Base-by-base conservation (phyloP, 2,888 invertebrate genomes). In the Nomada fabriciana region DNA sequence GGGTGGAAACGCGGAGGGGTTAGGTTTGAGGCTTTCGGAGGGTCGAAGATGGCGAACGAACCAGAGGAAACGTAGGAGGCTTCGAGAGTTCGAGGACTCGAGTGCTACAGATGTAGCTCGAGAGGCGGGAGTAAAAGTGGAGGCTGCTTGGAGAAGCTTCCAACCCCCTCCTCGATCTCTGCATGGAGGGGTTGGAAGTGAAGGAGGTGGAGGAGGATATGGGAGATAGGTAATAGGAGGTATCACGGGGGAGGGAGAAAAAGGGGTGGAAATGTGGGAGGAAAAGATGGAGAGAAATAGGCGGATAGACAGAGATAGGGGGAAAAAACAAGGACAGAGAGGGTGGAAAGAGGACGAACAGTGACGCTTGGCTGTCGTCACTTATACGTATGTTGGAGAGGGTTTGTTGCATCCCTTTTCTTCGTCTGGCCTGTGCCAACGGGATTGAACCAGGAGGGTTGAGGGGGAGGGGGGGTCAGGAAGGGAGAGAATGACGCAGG, bases 401-500 rank as follows among this genome's bases (percentile, higher is more conserved):
- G 53, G 52, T 42, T 59, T 23, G 13, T 61, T 67, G 55, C 59
- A 57, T 79, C 75, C 69, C 42, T 71, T 50, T 59, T 71, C 47
- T 52, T 9, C 23, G 61, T 53, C 60, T 47, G 15, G 18, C 10
- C 64, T 61, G 53, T 47, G 42, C 53, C 57, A 63, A 43, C 50
- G 55, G 52, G 20, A 23, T 15, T 15, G 60, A 60, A 9, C 13
- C 57, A 10, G 52, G 25, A n/a, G n/a, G n/a, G n/a, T n/a, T n/a
- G n/a, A n/a, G n/a, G 43, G 36, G 57, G n/a, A 20, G 61, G 11
- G 11, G 20, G 20, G n/a, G 18, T 52, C 59, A 29, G 76, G 29
- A n/a, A 43, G 71, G 55, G 59, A 70, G 83, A 82, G 83, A 73
- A 86, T 82, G 90, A 88, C 90, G 88, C 91, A 91, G 91, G 91